Evolutionary conservation across 1,140 invertebrate genomes (phyloP).

Genomic region (Tribolium castaneum): DNA sequence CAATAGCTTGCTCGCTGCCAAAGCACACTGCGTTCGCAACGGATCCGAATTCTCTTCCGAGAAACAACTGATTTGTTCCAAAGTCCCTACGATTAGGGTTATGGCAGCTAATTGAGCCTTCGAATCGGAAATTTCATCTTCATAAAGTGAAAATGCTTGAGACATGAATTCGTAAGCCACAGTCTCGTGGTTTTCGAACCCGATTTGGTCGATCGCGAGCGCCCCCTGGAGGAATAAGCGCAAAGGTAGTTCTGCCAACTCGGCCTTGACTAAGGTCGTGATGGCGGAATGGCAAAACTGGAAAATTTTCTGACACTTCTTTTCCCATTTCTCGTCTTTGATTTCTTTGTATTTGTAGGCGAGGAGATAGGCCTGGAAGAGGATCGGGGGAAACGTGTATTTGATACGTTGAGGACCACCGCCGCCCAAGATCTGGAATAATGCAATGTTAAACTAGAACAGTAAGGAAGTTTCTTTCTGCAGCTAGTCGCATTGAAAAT

Average conservation of each 20-base stretch:
- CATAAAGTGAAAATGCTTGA: constrained; percentile 96
- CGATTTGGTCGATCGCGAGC: constrained; percentile 90
- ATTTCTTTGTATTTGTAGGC: constrained; percentile 85
- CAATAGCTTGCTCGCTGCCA: constrained; percentile 94
- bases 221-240: constrained; percentile 96
- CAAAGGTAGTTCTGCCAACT: constrained; percentile 91
- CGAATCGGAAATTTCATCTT: constrained; percentile 98
- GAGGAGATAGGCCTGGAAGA: constrained; percentile 94
- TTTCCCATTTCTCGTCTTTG: constrained; percentile 94
- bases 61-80: constrained; percentile 95
- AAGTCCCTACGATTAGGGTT: constrained; percentile 93
- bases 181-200: constrained; percentile 94
- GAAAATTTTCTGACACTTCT: constrained; percentile 98
- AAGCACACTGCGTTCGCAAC: constrained; percentile 91
- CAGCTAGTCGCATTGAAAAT: too few relatives aligned
- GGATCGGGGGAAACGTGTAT: constrained; percentile 94
- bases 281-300: constrained; percentile 98
- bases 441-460: neutral
- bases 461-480: too few relatives aligned
- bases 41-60: constrained; percentile 98
- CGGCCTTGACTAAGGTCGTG: constrained; percentile 91
- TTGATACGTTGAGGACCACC: constrained; percentile 90
- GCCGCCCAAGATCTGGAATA: constrained; percentile 74
- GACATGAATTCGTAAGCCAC: constrained; percentile 99
- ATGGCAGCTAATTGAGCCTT: constrained; percentile 97